Evolutionary conservation across 2,797 vertebrate species (phyloP).

Genomic region (Florisuga fusca): DNA sequence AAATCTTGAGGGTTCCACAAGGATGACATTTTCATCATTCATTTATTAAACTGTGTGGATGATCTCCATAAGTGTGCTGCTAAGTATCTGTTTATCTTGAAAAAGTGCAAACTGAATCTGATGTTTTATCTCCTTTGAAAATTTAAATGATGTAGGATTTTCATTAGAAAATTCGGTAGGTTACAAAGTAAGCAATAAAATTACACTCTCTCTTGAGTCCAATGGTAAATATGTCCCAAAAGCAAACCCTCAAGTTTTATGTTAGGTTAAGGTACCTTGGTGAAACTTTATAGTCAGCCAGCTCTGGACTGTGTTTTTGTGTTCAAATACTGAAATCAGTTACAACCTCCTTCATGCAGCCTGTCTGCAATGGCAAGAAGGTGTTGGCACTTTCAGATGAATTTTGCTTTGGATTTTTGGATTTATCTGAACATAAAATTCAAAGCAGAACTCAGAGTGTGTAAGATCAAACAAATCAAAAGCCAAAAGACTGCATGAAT

Average conservation of each 20-base stretch:
- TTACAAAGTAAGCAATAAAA: neutral
- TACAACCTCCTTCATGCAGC: neutral
- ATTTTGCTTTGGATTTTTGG: conserved; percentile 41
- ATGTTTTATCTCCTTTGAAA: neutral
- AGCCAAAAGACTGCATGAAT: neutral
- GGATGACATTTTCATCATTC: neutral
- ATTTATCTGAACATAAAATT: conserved; percentile 13
- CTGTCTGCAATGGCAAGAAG: neutral
- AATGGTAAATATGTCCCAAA: neutral
- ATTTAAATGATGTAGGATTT: neutral
- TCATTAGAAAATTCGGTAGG: neutral
- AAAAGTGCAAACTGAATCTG: neutral
- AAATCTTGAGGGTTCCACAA: neutral
- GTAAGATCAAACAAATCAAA: conserved; percentile 27
- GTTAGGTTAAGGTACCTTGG: neutral
- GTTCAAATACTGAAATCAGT: neutral
- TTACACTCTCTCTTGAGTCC: neutral
- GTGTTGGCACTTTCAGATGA: neutral
- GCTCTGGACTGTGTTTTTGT: neutral
- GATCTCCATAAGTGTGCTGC: neutral
- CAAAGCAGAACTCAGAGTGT: conserved; percentile 4
- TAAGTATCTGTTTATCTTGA: neutral
- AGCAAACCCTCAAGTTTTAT: neutral
- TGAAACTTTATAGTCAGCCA: neutral
- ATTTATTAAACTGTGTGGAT: neutral